Conservation (phyloP, 2,888 invertebrate species). For the Hartigia nigra region DNA sequence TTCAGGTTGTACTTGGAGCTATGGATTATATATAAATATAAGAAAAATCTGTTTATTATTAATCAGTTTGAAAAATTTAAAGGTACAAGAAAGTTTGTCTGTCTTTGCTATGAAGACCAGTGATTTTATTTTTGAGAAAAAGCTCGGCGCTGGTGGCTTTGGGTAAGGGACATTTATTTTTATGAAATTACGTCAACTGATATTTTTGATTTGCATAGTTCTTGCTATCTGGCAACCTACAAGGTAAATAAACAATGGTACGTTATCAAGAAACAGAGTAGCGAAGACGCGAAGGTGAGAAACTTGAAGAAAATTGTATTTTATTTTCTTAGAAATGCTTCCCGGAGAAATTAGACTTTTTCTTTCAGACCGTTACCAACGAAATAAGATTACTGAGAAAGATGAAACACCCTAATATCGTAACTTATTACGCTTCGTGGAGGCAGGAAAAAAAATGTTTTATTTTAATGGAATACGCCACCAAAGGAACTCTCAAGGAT, state of each 20-base stretch:
- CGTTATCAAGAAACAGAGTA: conserved; percentile 34
- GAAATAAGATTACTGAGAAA: conserved; percentile 22
- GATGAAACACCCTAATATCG: conserved; percentile 20
- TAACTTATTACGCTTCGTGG: conserved; percentile 19
- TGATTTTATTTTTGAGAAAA: conserved; percentile 27
- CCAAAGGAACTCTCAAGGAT: conserved; percentile 78
- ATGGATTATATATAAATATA: not conserved
- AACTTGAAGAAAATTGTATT: not conserved
- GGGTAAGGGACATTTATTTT: conserved; percentile 22
- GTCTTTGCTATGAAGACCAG: not conserved
- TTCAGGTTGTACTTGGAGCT: not conserved
- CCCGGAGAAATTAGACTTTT: not conserved
- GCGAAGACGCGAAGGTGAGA: not conserved
- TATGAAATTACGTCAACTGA: not conserved
- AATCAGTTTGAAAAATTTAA: not conserved
- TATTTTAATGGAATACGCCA: conserved; percentile 86
- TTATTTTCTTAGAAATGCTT: not conserved
- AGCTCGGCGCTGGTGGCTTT: conserved; percentile 34
- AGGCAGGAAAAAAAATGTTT: conserved; percentile 12
- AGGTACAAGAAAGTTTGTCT: not conserved
- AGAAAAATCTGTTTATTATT: not conserved
- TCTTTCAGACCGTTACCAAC: conserved; percentile 16
- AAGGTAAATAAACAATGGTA: conserved; percentile 24
- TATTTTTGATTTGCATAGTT: conserved; percentile 13
- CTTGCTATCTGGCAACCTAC: conserved; percentile 31